Evolutionary conservation across 2,888 invertebrate species (phyloP).

Genomic region (Andrena bucephala): DNA sequence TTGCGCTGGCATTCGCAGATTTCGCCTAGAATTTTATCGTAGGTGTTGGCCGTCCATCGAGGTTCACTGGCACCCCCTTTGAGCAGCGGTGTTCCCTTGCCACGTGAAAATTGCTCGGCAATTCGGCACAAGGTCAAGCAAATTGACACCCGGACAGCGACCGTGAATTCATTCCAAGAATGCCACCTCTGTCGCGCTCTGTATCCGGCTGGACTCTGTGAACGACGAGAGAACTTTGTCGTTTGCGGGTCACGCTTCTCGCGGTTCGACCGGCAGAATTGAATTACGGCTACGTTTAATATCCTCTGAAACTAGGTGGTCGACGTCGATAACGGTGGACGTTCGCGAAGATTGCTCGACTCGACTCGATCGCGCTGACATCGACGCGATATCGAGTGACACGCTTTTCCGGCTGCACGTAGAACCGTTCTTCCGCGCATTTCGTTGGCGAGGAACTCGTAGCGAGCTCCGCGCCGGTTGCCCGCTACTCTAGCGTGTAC

Average conservation of each 20-base stretch:
- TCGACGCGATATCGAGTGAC: slow-evolving; percentile 13
- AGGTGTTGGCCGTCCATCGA: background rate
- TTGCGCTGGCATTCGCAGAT: too few species aligned
- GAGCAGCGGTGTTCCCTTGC: background rate
- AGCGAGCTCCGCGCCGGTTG: too few species aligned
- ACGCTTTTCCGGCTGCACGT: slow-evolving; percentile 4
- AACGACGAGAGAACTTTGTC: slow-evolving; percentile 51
- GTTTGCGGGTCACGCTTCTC: slow-evolving; percentile 23
- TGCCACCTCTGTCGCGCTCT: slow-evolving; percentile 55
- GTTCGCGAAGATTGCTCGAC: background rate
- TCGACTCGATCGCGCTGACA: background rate
- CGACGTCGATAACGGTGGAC: background rate
- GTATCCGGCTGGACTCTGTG: slow-evolving; percentile 39
- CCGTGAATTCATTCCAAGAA: slow-evolving; percentile 67
- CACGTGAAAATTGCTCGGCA: slow-evolving; percentile 65
- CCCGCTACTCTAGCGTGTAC: slow-evolving; percentile 5
- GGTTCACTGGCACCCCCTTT: background rate
- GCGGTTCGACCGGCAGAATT: slow-evolving; percentile 22
- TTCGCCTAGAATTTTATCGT: background rate
- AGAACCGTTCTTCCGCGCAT: background rate
- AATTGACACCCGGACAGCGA: slow-evolving; percentile 69
- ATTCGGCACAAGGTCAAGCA: slow-evolving; percentile 71
- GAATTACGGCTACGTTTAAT: slow-evolving; percentile 18
- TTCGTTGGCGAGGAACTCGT: too few species aligned
- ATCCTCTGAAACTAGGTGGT: slow-evolving; percentile 1